A percentile compares a stretch with the other conserved stretches of the same genome.
Evolutionary conservation across 2,797 vertebrate genomes (phyloP).

Genomic region (Enteromius unitaeniatus): DNA sequence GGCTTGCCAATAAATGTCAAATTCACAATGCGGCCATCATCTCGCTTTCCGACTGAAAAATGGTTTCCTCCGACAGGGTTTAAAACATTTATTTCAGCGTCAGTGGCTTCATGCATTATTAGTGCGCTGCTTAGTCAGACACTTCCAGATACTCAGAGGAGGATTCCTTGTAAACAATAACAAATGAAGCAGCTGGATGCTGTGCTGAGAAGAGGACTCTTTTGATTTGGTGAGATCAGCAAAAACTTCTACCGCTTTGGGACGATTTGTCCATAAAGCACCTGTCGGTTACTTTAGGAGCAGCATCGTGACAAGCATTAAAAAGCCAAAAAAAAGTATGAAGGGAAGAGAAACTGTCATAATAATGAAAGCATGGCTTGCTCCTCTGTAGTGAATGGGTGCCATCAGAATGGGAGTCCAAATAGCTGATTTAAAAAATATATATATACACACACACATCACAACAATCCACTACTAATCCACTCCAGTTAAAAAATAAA

Average conservation of each 20-base stretch:
- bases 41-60: conserved; percentile 19
- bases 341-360: background rate
- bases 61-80: background rate
- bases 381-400: background rate
- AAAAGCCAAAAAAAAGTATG: background rate
- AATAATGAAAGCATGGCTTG: background rate
- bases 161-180: conserved; percentile 48
- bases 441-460: too few species aligned
- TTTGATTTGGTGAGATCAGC: conserved; percentile 25
- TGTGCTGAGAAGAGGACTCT: conserved; percentile 16
- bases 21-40: conserved; percentile 36
- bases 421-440: background rate
- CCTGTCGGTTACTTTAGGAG: background rate
- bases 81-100: conserved; percentile 17
- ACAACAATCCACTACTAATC: background rate
- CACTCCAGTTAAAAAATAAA: too few species aligned
- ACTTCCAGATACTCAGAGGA: conserved; percentile 34
- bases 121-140: conserved; percentile 40
- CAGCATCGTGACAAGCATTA: background rate
- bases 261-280: background rate
- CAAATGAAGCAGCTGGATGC: conserved; percentile 34
- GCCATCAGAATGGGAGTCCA: background rate
- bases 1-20: conserved; percentile 61
- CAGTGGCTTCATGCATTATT: conserved; percentile 30
- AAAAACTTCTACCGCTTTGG: background rate